Base-by-base conservation (phyloP, 2,888 invertebrate genomes). In the Pammene fasciana region DNA sequence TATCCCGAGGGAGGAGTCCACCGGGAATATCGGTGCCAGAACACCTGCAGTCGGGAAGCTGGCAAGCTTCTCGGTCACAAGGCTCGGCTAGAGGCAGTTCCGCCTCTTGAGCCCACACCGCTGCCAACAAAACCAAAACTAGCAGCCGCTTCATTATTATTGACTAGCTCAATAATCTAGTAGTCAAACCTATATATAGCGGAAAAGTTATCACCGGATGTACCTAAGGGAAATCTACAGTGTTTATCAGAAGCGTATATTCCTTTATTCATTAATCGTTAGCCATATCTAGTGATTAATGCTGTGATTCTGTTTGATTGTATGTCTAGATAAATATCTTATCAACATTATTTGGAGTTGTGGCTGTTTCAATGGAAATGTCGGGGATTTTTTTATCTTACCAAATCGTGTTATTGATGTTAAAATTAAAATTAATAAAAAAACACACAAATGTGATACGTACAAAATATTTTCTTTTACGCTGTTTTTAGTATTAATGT, bases 21-120 rank as follows among this genome's bases (percentile, higher is more conserved):
- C 89, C 93, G 46, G 94, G 94, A 71, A 93, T 91, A 0, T 81
- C 74, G 0, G 87, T 85, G 0, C 84, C 79, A 0, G 93, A 88
- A 75, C 95, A 95, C 67, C 91, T 86, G 79, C 94, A 95, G 56
- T 88, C 75, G 0, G 94, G 94, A 0, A 93, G 81, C 48, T 82
- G 77, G 75, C 94, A 95, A 5, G 76, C 74, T n/a, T 80, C 80
- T 5, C 72, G 66, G 72, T 86, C 75, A 77, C 93, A 93, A 0
- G 72, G 16, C n/a, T 80, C 77, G 1, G 88, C 90, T n/a, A 82
- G 46, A 0, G 75, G 70, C 16, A 84, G 68, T n/a, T 75, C 79
- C 13, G 75, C 79, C 45, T 70, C 70, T 52, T 66, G 65, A 26
- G 18, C 68, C 65, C 43, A 71, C 65, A 13, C 59, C 0, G 54